Conservation (phyloP, 64 coral and sea anemone species). For the Catalaphyllia jardinei region DNA sequence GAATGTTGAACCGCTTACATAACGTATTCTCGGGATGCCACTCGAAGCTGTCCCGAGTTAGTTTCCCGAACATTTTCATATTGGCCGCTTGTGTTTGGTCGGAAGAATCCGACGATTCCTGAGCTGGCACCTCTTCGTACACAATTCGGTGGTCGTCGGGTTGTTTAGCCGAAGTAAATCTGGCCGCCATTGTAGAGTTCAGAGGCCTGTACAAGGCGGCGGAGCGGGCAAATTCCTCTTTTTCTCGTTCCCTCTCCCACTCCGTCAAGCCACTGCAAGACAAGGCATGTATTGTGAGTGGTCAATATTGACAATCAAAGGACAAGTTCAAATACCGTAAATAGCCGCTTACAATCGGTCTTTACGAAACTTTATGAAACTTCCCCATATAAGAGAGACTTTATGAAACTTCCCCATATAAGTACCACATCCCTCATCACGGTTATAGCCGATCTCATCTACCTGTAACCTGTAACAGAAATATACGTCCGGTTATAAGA, state of each 20-base stretch:
- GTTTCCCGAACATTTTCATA: conserved; percentile 96
- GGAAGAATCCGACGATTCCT: conserved; percentile 18
- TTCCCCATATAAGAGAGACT: too few species aligned
- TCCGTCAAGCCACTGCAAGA: conserved; percentile 74
- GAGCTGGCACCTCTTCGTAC: conserved; percentile 47
- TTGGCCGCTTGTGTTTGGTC: conserved; percentile 73
- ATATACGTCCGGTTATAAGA: too few species aligned
- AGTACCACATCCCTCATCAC: too few species aligned
- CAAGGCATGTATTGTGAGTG: conserved; percentile 2
- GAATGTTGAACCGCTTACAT: conserved; percentile 98
- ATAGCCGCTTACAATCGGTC: too few species aligned
- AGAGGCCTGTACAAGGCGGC: conserved; percentile 79
- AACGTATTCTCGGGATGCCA: conserved; percentile 93
- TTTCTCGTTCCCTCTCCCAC: conserved; percentile 96
- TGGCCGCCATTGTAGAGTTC: conserved; percentile 75
- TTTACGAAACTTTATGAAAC: too few species aligned
- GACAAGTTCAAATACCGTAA: too few species aligned
- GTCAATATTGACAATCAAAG: background rate
- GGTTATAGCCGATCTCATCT: too few species aligned
- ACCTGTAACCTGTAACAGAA: too few species aligned
- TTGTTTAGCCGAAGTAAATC: conserved; percentile 88
- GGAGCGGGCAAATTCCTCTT: conserved; percentile 85
- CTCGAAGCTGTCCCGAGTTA: conserved; percentile 89
- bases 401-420: too few species aligned
- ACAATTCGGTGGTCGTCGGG: conserved; percentile 65